A percentile compares a stretch with the other conserved stretches of the same genome.
Conservation (phyloP, 2,113 vertebrate species). For the Trogon melanurus region DNA sequence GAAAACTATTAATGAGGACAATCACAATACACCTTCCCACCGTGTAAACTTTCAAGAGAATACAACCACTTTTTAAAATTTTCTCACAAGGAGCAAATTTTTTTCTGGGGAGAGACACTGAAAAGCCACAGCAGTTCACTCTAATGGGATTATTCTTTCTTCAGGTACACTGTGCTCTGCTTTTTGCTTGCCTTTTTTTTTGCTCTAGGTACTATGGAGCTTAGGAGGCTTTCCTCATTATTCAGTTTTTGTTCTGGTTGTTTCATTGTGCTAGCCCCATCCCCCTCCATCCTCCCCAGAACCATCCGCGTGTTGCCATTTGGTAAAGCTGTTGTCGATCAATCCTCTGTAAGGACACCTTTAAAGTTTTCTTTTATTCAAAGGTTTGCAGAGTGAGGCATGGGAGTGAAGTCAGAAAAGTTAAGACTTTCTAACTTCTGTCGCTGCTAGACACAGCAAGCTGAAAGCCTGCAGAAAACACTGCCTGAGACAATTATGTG, state of each 20-base stretch:
- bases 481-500: neutral
- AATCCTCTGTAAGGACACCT: neutral
- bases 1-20: neutral
- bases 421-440: neutral
- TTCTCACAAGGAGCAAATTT: neutral
- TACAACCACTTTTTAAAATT: fast-evolving
- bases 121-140: neutral
- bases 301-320: neutral
- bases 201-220: neutral
- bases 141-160: neutral
- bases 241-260: neutral
- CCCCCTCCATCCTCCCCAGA: neutral
- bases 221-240: neutral
- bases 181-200: neutral
- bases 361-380: neutral
- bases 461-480: neutral
- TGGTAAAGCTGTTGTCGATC: neutral
- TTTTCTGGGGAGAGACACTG: neutral
- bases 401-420: neutral
- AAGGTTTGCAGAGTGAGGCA: neutral
- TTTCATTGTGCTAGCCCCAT: neutral
- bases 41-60: neutral
- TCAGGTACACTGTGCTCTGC: neutral
- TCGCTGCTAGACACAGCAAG: neutral
- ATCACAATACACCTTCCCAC: neutral